Conservation (phyloP, 2,888 invertebrate species). For the Eustalomyia histrio region DNA sequence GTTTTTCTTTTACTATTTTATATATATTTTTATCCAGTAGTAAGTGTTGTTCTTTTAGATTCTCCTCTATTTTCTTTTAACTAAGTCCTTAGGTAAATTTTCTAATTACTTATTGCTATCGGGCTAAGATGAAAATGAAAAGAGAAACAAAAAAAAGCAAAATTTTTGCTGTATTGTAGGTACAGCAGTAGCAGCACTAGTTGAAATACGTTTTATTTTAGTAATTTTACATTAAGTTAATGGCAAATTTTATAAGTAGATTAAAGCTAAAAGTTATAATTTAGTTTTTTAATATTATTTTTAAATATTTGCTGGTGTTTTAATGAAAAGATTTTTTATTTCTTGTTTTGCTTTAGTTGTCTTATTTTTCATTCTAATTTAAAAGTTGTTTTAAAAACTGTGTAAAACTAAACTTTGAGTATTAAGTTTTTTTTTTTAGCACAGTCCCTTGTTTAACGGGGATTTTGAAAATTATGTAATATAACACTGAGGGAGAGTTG, state of each 20-base stretch:
- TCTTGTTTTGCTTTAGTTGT: no score
- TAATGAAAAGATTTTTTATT: no score
- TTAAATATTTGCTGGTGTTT: no score
- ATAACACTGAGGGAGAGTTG: no score
- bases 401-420: no score
- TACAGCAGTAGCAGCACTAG: neutral
- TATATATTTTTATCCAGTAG: neutral
- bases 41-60: slow-evolving; percentile 41
- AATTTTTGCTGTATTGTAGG: neutral
- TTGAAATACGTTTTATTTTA: slow-evolving; percentile 10
- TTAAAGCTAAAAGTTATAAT: slow-evolving; percentile 25
- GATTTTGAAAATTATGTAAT: no score
- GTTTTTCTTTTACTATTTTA: neutral
- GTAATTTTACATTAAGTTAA: neutral
- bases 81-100: slow-evolving; percentile 58
- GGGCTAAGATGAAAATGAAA: slow-evolving; percentile 27
- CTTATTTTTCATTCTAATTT: no score
- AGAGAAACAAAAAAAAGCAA: neutral
- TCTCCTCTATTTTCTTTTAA: slow-evolving; percentile 32
- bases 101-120: slow-evolving; percentile 59
- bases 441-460: no score
- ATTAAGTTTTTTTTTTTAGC: no score
- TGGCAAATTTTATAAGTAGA: slow-evolving; percentile 28
- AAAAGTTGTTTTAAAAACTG: no score
- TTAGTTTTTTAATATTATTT: neutral